These are phyloP conservation scores for Noctua pronuba DNA, from an alignment of 2,888 invertebrate genomes.

Conservation along the genomic window DNA sequence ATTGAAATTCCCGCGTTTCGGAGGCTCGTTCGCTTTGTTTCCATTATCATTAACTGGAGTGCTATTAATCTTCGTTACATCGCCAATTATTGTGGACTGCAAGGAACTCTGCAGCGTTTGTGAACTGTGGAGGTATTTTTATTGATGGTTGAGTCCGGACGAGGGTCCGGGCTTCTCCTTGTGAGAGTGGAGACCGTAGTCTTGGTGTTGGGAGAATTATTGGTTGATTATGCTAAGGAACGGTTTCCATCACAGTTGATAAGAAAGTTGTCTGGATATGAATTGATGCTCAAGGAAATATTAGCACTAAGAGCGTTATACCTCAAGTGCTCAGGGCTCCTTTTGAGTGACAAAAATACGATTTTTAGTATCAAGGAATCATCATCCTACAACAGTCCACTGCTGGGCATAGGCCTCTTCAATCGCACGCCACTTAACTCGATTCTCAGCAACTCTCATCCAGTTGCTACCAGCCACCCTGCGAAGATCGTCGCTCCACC, in stretches of 20 bases:
- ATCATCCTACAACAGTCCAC: too few species aligned
- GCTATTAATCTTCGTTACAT: slow-evolving; percentile 83
- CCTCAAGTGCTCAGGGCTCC: too few species aligned
- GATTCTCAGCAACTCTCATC: too few species aligned
- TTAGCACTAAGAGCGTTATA: not conserved
- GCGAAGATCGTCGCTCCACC: too few species aligned
- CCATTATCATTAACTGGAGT: slow-evolving; percentile 82
- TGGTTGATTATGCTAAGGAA: not conserved
- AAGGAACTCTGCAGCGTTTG: slow-evolving; percentile 60
- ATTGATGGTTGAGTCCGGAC: slow-evolving; percentile 38
- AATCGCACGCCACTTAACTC: too few species aligned
- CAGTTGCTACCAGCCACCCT: too few species aligned
- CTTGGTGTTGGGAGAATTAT: too few species aligned
- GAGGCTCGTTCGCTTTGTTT: slow-evolving; percentile 77
- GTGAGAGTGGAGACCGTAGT: not conserved
- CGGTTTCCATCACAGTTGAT: not conserved
- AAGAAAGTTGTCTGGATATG: not conserved
- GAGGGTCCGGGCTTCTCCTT: not conserved
- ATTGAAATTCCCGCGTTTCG: slow-evolving; percentile 81
- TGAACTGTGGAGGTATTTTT: slow-evolving; percentile 44
- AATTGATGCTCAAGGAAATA: not conserved
- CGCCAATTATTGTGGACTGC: slow-evolving; percentile 65
- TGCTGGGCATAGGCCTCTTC: too few species aligned
- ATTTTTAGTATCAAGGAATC: too few species aligned
- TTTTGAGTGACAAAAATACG: too few species aligned